phyloP scores from a whole-genome alignment of 2,113 vertebrate genomes.

The Pangasianodon gigas region DNA sequence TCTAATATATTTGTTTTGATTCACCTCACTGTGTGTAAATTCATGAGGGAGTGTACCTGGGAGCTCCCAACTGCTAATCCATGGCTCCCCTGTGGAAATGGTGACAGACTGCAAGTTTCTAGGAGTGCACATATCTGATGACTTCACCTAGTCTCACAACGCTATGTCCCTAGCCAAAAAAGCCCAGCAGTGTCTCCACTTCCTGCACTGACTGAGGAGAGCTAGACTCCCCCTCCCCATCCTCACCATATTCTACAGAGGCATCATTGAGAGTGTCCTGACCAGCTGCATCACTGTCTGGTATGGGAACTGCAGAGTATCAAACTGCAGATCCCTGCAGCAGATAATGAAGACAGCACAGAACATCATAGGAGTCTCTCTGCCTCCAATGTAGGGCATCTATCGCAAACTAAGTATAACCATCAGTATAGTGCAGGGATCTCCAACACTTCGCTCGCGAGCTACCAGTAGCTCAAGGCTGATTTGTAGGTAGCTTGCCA shows the following conservation, averaged over 20 bases:
- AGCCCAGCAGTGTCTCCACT: slow-evolving; percentile 2
- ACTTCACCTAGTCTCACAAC: neutral
- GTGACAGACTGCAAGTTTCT: slow-evolving; percentile 15
- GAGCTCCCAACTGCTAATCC: neutral
- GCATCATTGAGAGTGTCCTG: slow-evolving; percentile 10
- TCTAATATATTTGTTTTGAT: neutral
- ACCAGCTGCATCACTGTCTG: slow-evolving; percentile 19
- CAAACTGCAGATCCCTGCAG: neutral
- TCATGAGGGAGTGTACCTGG: neutral
- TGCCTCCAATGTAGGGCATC: neutral
- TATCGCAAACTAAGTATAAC: neutral
- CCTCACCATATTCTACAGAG: slow-evolving; percentile 17
- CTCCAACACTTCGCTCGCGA: no score
- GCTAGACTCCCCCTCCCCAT: neutral
- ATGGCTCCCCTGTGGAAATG: neutral
- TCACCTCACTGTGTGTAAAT: neutral
- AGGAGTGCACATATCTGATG: neutral
- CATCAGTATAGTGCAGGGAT: neutral
- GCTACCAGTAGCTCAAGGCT: no score
- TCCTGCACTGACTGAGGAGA: neutral
- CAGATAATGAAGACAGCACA: slow-evolving; percentile 1
- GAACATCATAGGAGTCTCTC: neutral
- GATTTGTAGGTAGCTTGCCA: no score
- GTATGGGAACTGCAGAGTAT: neutral
- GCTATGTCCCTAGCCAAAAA: neutral